Conservation (phyloP, 2,888 invertebrate genomes). For the Linyphia triangularis region DNA sequence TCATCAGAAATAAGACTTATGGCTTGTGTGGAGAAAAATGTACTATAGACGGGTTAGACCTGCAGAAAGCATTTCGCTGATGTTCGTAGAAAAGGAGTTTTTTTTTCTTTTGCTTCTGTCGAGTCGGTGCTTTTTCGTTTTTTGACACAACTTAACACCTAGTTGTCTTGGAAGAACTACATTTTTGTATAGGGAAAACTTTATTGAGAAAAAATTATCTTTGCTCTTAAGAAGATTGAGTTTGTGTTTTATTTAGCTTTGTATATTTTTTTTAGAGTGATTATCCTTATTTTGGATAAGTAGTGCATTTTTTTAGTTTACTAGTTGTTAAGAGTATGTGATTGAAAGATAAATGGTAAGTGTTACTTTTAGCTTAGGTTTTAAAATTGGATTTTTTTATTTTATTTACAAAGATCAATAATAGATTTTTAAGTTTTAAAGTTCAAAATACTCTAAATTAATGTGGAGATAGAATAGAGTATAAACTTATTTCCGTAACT, state of each 20-base stretch:
- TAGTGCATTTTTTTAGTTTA: background rate
- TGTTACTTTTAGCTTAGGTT: too few relatives aligned
- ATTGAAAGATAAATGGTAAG: too few relatives aligned
- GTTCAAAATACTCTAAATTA: too few relatives aligned
- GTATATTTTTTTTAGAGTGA: background rate
- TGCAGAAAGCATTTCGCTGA: constrained; percentile 52
- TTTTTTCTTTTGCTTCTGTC: constrained; percentile 18
- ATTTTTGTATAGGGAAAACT: background rate
- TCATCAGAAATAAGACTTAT: background rate
- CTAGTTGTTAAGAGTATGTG: too few relatives aligned
- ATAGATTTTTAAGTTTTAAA: too few relatives aligned
- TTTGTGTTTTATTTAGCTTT: background rate
- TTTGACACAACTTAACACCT: constrained; percentile 15
- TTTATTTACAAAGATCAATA: too few relatives aligned
- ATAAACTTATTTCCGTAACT: too few relatives aligned
- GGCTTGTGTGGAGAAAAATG: constrained; percentile 10
- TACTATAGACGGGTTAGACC: constrained; percentile 30
- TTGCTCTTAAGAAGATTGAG: constrained; percentile 38
- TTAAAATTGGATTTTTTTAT: too few relatives aligned
- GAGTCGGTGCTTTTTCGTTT: constrained; percentile 34
- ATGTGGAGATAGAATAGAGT: too few relatives aligned
- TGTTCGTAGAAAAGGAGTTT: constrained; percentile 20
- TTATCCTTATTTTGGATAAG: background rate
- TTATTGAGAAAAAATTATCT: constrained; percentile 32
- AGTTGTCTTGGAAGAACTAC: background rate